phyloP scores from a whole-genome alignment of 1,140 invertebrate species.

The Procambarus clarkii region DNA sequence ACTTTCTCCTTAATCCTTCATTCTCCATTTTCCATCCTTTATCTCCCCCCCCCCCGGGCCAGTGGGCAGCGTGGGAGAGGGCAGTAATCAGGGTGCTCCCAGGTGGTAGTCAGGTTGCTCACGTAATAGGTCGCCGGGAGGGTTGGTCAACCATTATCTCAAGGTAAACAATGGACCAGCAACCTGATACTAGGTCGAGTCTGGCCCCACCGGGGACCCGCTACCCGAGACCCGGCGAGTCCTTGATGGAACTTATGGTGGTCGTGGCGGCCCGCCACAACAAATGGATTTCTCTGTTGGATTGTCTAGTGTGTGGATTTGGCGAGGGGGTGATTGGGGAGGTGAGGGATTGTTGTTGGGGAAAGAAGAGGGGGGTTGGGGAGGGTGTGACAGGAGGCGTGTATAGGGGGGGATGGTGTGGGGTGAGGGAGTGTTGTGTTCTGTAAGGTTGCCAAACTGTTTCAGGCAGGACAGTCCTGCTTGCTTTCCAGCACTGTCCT shows the following conservation, averaged over 20 bases:
- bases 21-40: background rate
- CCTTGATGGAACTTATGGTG: background rate
- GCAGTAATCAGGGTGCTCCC: slow-evolving; percentile 11
- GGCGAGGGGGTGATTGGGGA: background rate
- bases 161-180: slow-evolving; percentile 43
- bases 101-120: slow-evolving; percentile 40
- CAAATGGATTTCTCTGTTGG: slow-evolving; percentile 13
- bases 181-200: slow-evolving; percentile 16
- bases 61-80: background rate
- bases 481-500: too few species aligned
- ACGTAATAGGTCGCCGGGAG: slow-evolving; percentile 32
- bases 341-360: background rate
- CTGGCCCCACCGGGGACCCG: background rate
- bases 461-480: too few species aligned
- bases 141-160: slow-evolving; percentile 34
- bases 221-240: background rate
- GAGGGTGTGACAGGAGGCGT: too few species aligned
- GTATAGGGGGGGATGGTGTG: too few species aligned
- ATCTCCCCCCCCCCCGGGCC: background rate
- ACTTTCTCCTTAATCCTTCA: background rate
- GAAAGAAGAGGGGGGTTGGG: background rate
- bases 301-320: background rate
- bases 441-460: too few species aligned
- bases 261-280: background rate
- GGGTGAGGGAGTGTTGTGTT: too few species aligned